Conservation (phyloP, 2,113 vertebrate species). For the Perccottus glenii region DNA sequence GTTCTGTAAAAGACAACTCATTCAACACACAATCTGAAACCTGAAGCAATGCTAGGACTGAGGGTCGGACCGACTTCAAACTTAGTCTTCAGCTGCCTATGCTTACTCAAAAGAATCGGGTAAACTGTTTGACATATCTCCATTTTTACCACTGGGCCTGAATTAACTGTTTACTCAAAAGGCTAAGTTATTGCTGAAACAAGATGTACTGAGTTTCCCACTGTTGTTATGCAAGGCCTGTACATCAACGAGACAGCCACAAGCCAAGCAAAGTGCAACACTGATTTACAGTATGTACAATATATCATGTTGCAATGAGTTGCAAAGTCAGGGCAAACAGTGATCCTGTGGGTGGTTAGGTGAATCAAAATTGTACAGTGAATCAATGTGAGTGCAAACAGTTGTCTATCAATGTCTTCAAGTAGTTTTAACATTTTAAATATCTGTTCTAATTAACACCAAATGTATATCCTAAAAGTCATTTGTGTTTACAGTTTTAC, state of each 20-base stretch:
- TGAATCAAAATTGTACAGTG: no score
- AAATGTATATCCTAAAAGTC: no score
- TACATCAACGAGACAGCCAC: conserved; percentile 34
- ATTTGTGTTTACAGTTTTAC: no score
- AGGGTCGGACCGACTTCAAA: not conserved
- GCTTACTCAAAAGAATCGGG: conserved; percentile 46
- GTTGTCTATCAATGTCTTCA: no score
- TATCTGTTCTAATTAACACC: no score
- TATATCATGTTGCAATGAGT: conserved; percentile 9
- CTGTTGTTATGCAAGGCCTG: conserved; percentile 31
- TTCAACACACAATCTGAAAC: conserved; percentile 6
- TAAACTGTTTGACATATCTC: conserved; percentile 73
- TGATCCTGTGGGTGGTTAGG: no score
- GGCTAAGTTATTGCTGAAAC: conserved; percentile 67
- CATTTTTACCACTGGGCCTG: conserved; percentile 54
- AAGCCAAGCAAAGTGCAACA: conserved; percentile 30
- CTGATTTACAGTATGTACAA: conserved; percentile 24
- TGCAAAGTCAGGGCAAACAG: no score
- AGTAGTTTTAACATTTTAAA: no score
- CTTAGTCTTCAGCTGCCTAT: not conserved
- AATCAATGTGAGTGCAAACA: no score
- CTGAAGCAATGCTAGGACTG: no score
- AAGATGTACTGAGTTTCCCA: conserved; percentile 52
- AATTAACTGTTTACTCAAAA: conserved; percentile 64
- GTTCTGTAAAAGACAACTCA: not conserved